Conservation (phyloP, 2,797 vertebrate genomes). For the Malurus leucopterus region DNA sequence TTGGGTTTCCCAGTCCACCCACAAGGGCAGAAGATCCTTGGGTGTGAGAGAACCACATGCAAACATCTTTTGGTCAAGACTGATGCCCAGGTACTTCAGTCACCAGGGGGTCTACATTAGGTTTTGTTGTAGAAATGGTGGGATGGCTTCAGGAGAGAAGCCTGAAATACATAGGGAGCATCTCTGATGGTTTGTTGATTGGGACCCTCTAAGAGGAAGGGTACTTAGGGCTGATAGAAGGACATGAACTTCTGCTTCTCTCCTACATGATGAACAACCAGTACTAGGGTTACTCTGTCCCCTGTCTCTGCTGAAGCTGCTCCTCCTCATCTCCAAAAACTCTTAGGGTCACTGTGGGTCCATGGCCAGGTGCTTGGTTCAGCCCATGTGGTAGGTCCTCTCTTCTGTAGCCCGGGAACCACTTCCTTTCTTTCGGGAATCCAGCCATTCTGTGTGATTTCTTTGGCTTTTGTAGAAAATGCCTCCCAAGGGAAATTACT, state of each 20-base stretch:
- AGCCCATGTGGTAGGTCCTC: neutral
- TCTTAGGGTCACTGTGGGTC: neutral
- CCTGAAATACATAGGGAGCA: neutral
- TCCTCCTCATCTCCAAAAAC: neutral
- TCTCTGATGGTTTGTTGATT: neutral
- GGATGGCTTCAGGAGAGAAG: neutral
- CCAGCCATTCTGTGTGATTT: neutral
- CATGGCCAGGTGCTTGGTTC: neutral
- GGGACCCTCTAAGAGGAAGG: neutral
- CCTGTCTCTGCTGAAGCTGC: neutral
- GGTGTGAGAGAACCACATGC: neutral
- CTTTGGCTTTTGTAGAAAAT: neutral
- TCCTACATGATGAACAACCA: neutral
- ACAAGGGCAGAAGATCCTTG: neutral
- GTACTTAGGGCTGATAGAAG: neutral
- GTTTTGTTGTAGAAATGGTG: neutral
- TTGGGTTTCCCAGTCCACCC: neutral
- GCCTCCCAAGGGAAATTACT: neutral
- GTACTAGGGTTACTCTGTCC: rapidly evolving
- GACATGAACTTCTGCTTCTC: neutral
- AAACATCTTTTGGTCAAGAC: neutral
- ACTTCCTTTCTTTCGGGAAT: neutral
- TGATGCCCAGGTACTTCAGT: neutral
- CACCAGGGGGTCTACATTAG: neutral
- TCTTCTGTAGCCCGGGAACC: neutral